Conservation (phyloP, 2,797 vertebrate species). For the Anguilla megastoma region DNA sequence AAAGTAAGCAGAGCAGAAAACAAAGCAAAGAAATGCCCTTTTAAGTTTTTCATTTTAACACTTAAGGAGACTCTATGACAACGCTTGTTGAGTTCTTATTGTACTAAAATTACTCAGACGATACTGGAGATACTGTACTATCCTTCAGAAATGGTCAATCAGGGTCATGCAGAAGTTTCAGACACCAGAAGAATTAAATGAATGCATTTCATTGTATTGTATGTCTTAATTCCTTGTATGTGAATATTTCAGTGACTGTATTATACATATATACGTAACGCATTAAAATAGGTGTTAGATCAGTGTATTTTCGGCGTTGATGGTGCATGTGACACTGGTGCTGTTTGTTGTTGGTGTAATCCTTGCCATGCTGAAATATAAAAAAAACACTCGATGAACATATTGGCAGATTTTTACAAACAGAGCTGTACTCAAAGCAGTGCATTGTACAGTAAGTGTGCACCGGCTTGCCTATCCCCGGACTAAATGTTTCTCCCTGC, state of each 20-base stretch:
- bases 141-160: background rate
- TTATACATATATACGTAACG: background rate
- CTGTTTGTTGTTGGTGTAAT: slow-evolving; percentile 8
- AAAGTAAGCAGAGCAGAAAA: background rate
- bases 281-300: background rate
- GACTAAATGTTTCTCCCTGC: background rate
- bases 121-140: background rate
- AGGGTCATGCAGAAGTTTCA: background rate
- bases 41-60: background rate
- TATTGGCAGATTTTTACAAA: slow-evolving; percentile 9
- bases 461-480: too few species aligned
- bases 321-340: background rate
- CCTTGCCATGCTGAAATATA: background rate
- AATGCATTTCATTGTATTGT: too few species aligned
- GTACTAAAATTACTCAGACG: background rate
- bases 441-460: background rate
- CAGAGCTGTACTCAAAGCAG: slow-evolving; percentile 13
- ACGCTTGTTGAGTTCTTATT: too few species aligned
- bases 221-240: background rate
- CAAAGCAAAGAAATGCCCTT: too few species aligned
- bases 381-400: background rate
- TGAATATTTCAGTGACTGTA: background rate
- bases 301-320: background rate
- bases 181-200: background rate
- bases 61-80: background rate